A percentile compares a stretch with the other conserved stretches of the same genome.
These are phyloP conservation scores for Himantopus leucocephalus DNA, from an alignment of 2,113 vertebrate species.

Conservation along the genomic window DNA sequence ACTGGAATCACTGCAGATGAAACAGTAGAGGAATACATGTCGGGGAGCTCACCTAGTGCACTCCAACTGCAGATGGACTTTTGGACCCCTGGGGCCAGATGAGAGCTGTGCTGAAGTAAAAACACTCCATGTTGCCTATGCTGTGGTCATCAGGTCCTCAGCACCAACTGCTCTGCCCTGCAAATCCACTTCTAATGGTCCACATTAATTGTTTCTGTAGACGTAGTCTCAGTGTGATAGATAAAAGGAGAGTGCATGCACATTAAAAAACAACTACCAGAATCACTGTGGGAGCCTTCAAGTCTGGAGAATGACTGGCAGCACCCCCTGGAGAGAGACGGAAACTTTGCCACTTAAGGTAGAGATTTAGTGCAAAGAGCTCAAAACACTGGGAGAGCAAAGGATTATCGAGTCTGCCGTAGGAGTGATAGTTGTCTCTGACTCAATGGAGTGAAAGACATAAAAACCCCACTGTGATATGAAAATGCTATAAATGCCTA, in stretches of 20 bases:
- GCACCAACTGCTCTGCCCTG: background rate
- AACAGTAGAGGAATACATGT: background rate
- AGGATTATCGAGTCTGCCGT: background rate
- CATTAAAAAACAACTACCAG: background rate
- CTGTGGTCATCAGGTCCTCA: background rate
- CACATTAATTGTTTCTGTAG: background rate
- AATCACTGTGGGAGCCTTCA: background rate
- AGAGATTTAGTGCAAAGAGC: background rate
- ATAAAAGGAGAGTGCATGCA: background rate
- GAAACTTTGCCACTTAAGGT: background rate
- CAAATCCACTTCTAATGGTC: background rate
- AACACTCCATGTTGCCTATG: fast-evolving
- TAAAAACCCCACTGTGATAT: background rate
- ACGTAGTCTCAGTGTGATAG: background rate
- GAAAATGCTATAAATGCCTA: background rate
- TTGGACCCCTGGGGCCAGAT: background rate
- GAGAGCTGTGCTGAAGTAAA: background rate
- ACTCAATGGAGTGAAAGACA: background rate
- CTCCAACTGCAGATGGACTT: background rate
- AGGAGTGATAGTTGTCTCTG: background rate
- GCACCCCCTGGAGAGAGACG: background rate
- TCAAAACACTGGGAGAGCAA: background rate
- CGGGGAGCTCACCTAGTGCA: background rate
- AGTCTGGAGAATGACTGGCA: background rate
- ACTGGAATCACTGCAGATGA: background rate